Conservation (phyloP, 2,888 invertebrate genomes). For the Agriopis marginaria region DNA sequence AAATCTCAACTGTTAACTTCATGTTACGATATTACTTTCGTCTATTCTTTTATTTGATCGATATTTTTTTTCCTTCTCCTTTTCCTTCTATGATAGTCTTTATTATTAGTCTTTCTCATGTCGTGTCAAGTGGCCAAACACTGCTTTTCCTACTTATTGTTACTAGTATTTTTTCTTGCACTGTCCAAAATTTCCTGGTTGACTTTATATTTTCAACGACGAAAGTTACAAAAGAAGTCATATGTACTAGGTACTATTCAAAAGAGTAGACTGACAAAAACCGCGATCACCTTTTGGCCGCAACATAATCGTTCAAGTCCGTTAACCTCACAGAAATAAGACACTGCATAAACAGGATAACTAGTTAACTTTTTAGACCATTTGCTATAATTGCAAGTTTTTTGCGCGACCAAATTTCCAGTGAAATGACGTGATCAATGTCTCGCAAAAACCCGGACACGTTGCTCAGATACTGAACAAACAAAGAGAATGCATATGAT, state of each 20-base stretch:
- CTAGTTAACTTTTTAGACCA: conserved; percentile 45
- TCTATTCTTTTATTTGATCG: no score
- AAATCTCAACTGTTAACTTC: no score
- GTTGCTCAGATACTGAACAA: conserved; percentile 46
- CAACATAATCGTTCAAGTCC: conserved; percentile 21
- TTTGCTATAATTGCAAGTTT: conserved; percentile 54
- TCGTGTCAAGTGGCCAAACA: no score
- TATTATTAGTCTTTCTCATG: no score
- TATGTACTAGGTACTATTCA: neutral
- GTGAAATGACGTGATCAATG: conserved; percentile 58
- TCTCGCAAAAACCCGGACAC: conserved; percentile 65
- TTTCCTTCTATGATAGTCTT: no score
- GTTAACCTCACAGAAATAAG: conserved; percentile 37
- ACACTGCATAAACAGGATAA: conserved; percentile 35
- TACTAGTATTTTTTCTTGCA: no score
- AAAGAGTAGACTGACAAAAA: conserved; percentile 17
- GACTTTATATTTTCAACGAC: no score
- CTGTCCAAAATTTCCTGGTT: no score
- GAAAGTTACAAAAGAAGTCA: no score
- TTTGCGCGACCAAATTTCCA: conserved; percentile 53
- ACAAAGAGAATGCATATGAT: conserved; percentile 50
- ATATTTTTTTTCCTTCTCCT: no score
- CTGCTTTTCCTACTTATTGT: no score
- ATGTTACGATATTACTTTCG: no score
- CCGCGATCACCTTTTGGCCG: conserved; percentile 2